These are phyloP conservation scores for Rissa tridactyla DNA, from an alignment of 2,113 vertebrate genomes.

Conservation along the genomic window DNA sequence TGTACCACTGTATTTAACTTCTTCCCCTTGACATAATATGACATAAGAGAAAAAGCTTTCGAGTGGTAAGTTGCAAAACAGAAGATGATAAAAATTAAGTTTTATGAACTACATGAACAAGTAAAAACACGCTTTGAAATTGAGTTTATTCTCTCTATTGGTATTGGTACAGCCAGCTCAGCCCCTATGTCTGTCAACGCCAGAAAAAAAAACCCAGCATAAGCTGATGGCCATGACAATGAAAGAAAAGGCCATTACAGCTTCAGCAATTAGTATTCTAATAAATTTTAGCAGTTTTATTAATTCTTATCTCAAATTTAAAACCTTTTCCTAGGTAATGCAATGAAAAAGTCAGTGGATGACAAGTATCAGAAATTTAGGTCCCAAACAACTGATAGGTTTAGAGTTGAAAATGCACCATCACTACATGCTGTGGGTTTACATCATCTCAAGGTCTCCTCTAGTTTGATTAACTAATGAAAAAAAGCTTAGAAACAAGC, in stretches of 20 bases:
- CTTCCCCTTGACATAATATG: not conserved
- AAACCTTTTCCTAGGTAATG: not conserved
- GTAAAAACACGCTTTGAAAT: not conserved
- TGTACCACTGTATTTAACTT: not conserved
- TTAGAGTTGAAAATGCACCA: not conserved
- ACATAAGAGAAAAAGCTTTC: not conserved
- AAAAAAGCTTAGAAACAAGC: not conserved
- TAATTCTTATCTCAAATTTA: not conserved
- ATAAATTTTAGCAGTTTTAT: not conserved
- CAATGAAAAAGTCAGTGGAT: not conserved
- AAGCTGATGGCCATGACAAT: not conserved
- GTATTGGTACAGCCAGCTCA: not conserved
- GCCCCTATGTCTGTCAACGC: not conserved
- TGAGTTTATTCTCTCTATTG: not conserved
- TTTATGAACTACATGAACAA: not conserved
- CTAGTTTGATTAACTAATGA: not conserved
- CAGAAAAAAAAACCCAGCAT: not conserved
- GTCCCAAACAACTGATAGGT: not conserved
- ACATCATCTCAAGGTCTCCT: not conserved
- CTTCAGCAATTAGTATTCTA: not conserved
- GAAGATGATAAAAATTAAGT: not conserved
- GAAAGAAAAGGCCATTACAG: not conserved
- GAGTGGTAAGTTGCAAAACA: not conserved
- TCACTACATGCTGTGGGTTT: not conserved
- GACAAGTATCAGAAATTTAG: not conserved